Conservation (phyloP, 2,888 invertebrate species). For the Monopis laevigella region DNA sequence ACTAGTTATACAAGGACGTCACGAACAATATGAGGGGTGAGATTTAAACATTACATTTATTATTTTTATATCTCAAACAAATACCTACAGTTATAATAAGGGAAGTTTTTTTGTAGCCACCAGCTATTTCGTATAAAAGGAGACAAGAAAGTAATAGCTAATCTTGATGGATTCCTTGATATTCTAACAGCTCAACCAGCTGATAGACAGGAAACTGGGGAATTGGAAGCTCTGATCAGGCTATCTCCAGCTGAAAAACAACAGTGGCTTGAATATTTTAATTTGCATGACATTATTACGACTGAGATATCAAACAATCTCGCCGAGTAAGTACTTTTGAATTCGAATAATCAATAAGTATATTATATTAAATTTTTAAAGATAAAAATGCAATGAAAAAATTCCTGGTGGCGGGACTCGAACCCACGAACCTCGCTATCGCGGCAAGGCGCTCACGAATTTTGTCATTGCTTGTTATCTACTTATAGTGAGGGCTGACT, state of each 20-base stretch:
- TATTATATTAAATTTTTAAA: too few species aligned
- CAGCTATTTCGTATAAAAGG: constrained; percentile 43
- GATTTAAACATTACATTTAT: constrained; percentile 17
- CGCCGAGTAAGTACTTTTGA: constrained; percentile 41
- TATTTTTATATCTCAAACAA: neutral
- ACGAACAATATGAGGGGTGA: constrained; percentile 57
- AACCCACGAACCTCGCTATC: too few species aligned
- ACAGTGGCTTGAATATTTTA: constrained; percentile 43
- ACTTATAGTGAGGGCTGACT: too few species aligned
- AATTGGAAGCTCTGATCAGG: constrained; percentile 37
- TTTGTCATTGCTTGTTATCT: too few species aligned
- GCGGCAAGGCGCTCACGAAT: too few species aligned
- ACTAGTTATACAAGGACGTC: constrained; percentile 32
- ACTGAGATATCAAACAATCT: constrained; percentile 42
- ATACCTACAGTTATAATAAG: neutral
- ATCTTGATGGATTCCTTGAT: constrained; percentile 27
- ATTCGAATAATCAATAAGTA: too few species aligned
- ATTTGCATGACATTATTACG: constrained; percentile 31
- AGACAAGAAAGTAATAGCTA: constrained; percentile 28
- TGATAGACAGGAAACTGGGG: neutral
- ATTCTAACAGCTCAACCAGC: constrained; percentile 4
- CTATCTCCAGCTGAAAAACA: constrained; percentile 39
- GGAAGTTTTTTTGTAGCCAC: constrained; percentile 30
- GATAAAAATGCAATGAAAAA: too few species aligned
- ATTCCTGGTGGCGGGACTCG: too few species aligned